These are phyloP conservation scores for Anodontia alba DNA, from an alignment of 2,888 invertebrate species.

Conservation along the genomic window DNA sequence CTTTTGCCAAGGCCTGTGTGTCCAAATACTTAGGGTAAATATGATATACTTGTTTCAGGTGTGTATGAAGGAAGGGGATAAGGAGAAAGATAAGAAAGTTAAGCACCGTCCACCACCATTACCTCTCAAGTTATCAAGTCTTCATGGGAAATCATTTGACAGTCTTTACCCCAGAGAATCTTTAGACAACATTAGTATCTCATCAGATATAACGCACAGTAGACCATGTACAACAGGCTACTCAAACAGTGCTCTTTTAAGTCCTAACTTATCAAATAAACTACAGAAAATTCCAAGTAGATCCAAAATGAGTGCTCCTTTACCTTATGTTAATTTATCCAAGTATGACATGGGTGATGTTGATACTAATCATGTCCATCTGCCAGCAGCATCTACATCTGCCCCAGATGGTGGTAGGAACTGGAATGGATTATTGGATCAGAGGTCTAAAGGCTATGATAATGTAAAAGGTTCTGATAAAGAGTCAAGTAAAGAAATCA, in stretches of 20 bases:
- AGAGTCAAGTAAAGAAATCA: conserved; percentile 51
- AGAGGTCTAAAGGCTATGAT: conserved; percentile 59
- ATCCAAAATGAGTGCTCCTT: conserved; percentile 74
- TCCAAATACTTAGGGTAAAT: too few relatives aligned
- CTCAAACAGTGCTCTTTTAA: conserved; percentile 62
- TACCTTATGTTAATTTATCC: conserved; percentile 79
- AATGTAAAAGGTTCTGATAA: conserved; percentile 37
- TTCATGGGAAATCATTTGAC: conserved; percentile 28
- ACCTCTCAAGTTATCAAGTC: conserved; percentile 53
- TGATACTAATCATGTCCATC: conserved; percentile 70
- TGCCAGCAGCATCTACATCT: conserved; percentile 60
- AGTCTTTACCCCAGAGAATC: conserved; percentile 38
- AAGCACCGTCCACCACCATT: conserved; percentile 63
- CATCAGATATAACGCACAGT: conserved; percentile 54
- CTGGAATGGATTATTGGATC: conserved; percentile 24
- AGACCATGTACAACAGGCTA: conserved; percentile 50
- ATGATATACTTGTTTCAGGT: conserved; percentile 43
- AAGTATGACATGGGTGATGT: conserved; percentile 74
- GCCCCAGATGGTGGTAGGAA: conserved; percentile 49
- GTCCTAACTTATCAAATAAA: conserved; percentile 74
- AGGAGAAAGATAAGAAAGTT: conserved; percentile 20
- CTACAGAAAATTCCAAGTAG: conserved; percentile 69
- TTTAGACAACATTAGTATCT: conserved; percentile 57
- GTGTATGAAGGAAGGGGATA: conserved; percentile 40
- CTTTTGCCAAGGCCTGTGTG: too few relatives aligned